phyloP scores from a whole-genome alignment of 2,888 invertebrate genomes.

The Lucinisca nassula region DNA sequence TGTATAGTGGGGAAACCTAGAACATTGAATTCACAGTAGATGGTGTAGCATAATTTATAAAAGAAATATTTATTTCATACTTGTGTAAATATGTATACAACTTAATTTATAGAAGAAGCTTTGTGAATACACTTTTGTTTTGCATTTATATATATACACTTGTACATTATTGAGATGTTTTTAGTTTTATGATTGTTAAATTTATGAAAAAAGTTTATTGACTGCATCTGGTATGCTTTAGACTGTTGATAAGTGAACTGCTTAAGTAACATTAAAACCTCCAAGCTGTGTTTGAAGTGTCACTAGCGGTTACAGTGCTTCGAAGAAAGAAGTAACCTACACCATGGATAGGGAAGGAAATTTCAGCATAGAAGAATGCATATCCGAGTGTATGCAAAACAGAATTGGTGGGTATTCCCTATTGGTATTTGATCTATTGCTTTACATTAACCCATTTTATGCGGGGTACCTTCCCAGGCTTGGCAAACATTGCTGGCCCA shows the following conservation, averaged over 20 bases:
- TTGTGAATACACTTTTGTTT: too few species aligned
- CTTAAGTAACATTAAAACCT: neutral
- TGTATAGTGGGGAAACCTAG: too few species aligned
- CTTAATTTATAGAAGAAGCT: too few species aligned
- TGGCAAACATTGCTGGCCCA: too few species aligned
- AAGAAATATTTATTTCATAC: too few species aligned
- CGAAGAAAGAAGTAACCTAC: too few species aligned
- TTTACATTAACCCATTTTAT: too few species aligned
- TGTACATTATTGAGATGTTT: neutral
- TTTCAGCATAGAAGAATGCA: slow-evolving; percentile 2
- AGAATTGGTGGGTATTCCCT: slow-evolving; percentile 9
- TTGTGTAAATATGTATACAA: too few species aligned
- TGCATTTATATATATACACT: neutral
- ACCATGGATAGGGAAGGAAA: neutral
- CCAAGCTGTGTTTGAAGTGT: neutral
- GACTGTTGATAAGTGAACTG: neutral
- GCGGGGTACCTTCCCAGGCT: too few species aligned
- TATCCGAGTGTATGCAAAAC: slow-evolving; percentile 1
- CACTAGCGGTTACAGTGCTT: neutral
- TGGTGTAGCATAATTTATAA: too few species aligned
- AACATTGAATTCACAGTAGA: too few species aligned
- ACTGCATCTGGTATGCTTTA: neutral
- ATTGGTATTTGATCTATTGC: too few species aligned
- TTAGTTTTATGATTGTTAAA: neutral
- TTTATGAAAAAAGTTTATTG: neutral